Conservation (phyloP, 2,113 vertebrate species). For the Tupaia chinensis region DNA sequence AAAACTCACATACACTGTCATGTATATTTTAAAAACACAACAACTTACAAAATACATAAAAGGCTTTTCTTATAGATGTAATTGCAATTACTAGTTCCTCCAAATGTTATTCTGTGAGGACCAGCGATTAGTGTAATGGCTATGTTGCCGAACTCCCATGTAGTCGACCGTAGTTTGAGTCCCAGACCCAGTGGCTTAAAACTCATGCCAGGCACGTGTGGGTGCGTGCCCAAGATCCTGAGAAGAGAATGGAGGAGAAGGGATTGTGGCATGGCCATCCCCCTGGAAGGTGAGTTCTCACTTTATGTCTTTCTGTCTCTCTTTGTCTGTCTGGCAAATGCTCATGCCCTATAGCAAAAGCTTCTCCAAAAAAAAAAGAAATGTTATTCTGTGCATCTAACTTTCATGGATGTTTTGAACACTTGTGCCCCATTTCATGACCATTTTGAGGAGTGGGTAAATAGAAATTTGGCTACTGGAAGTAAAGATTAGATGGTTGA, state of each 20-base stretch:
- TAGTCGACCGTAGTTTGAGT: no score
- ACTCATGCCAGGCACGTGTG: no score
- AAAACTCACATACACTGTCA: not conserved
- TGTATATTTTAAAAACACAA: not conserved
- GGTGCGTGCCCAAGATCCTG: no score
- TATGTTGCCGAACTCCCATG: no score
- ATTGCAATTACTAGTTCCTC: not conserved
- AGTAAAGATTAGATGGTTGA: slow-evolving; percentile 42
- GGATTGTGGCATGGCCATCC: no score
- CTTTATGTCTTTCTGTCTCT: no score
- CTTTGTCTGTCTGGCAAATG: no score
- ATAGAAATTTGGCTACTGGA: slow-evolving; percentile 17
- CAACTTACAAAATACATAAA: not conserved
- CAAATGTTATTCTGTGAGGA: not conserved
- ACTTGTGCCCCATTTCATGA: not conserved
- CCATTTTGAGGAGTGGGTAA: not conserved
- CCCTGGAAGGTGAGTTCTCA: no score
- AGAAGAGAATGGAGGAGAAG: no score
- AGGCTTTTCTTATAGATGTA: not conserved
- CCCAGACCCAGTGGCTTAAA: no score
- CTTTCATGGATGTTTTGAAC: not conserved
- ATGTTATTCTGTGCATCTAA: not conserved
- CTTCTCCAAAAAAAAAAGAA: not conserved
- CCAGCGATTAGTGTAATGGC: no score
- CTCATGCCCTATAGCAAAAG: no score